Evolutionary conservation across 2,888 invertebrate genomes (phyloP).

Genomic region (Andrena haemorrhoa): DNA sequence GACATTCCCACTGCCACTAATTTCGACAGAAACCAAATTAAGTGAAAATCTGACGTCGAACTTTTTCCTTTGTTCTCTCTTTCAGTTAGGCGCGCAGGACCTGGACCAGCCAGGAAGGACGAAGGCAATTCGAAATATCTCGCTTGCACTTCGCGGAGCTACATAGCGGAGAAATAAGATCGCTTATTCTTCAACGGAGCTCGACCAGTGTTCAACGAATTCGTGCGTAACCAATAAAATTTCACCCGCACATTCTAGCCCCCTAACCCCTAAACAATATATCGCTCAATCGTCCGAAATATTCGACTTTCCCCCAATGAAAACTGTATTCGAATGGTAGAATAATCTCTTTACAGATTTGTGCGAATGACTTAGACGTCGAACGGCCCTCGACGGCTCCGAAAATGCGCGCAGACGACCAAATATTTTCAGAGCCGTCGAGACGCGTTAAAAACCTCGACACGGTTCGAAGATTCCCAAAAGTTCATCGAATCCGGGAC

Average conservation of each 20-base stretch:
- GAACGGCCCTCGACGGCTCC: not conserved
- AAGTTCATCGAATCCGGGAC: not conserved
- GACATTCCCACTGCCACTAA: not conserved
- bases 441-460: not conserved
- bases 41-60: not conserved
- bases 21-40: not conserved
- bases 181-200: not conserved
- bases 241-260: not conserved
- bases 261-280: not conserved
- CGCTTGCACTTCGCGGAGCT: not conserved
- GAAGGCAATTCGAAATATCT: slow-evolving; percentile 36
- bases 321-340: slow-evolving; percentile 5
- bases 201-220: not conserved
- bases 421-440: not conserved
- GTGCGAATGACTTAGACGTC: slow-evolving; percentile 25
- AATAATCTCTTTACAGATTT: slow-evolving; percentile 28
- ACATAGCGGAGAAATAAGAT: not conserved
- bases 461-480: not conserved
- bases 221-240: slow-evolving; percentile 6
- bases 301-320: not conserved
- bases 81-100: slow-evolving; percentile 26
- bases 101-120: slow-evolving; percentile 69
- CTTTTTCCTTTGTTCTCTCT: not conserved
- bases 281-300: not conserved
- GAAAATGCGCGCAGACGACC: not conserved